Base-by-base conservation (phyloP, 35 echinoderm and acorn worm species). In the Diadema setosum region DNA sequence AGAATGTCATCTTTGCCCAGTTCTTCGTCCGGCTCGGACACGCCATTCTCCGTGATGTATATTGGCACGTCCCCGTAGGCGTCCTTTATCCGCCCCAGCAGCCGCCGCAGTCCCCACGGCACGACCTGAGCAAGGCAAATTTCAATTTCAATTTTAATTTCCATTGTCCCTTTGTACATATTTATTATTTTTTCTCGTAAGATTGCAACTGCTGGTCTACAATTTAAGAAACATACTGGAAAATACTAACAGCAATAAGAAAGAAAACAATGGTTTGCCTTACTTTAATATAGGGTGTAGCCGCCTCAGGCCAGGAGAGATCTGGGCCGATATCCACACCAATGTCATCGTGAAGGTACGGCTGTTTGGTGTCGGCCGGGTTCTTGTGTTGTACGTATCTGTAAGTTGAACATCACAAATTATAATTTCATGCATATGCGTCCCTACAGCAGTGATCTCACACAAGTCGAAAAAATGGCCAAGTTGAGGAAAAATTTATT, bases 21-120 rank as follows among this genome's bases (percentile, higher is more conserved):
- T 12, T 78, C 75, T 17, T 85, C 82, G 41, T 88, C 92, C 49
- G 67, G 58, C 39, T 98, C 91, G 11, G 95, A 91, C 61, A 91
- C 85, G 9, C 95, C 95, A 91, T 98, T 98, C 37, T 98, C 95
- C 27, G 95, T 98, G 48, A 98, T 86, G 69, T 98, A 98, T 24
- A 98, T 84, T 15, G 91, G 91, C 3, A 91, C 58, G 57, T 98
- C 85, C 2, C 91, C 91, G 52, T 98, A 98, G 14, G 21, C 89
- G 4, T 88, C 46, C 86, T 98, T 98, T 25, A 98, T 94, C 83
- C 88, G 88, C 24, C 59, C 82, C 16, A 98, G 39, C 41, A 91
- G 57, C 37, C 78, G 90, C 5, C 95, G 46, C 24, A 98, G 75
- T 1, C 95, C 95, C 95, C 95, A 98, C 4, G 95, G 95, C n/a